Conservation (phyloP, 2,888 invertebrate species). For the Heterodera filipjevi region DNA sequence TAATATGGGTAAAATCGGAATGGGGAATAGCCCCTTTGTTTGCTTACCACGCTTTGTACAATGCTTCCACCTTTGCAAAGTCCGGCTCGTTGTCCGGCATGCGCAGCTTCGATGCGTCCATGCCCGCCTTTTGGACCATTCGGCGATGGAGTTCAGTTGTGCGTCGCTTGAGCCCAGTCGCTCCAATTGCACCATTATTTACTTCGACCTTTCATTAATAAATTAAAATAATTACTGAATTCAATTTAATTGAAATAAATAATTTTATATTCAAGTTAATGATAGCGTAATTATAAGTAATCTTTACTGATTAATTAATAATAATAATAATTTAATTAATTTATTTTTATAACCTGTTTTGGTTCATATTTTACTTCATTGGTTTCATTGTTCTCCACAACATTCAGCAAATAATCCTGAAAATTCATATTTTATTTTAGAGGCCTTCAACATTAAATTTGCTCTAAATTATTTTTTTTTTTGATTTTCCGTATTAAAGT, state of each 20-base stretch:
- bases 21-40: constrained; percentile 65
- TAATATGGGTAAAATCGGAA: no score
- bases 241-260: no score
- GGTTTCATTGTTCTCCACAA: not conserved
- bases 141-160: constrained; percentile 68
- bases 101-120: constrained; percentile 37
- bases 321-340: no score
- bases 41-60: constrained; percentile 79
- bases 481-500: not conserved
- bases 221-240: no score
- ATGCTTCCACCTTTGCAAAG: constrained; percentile 79
- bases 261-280: no score
- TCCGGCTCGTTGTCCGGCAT: constrained; percentile 77
- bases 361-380: not conserved
- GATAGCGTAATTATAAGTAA: no score
- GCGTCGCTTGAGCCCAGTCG: constrained; percentile 82
- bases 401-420: constrained; percentile 41
- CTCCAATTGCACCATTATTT: constrained; percentile 94
- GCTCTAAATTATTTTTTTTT: not conserved
- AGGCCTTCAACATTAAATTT: not conserved
- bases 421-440: no score
- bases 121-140: constrained; percentile 46
- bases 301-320: no score
- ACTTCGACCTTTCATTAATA: no score
- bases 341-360: not conserved